These are phyloP conservation scores for Notocelia uddmanniana DNA, from an alignment of 2,888 invertebrate species.

Conservation along the genomic window DNA sequence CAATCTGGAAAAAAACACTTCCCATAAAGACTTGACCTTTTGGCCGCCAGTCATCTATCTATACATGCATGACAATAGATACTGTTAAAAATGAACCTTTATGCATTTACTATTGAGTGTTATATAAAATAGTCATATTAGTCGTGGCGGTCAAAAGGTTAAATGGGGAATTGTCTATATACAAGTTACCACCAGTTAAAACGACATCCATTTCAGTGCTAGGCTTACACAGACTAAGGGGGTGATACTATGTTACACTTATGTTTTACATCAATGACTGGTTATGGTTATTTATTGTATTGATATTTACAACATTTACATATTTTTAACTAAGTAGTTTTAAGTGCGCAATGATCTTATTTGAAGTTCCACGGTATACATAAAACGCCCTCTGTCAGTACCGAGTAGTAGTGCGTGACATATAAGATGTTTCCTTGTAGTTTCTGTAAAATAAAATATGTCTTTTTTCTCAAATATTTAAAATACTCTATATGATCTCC, in stretches of 20 bases:
- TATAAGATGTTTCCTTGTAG: slow-evolving; percentile 90
- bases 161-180: no score
- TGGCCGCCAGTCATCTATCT: no score
- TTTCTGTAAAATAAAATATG: slow-evolving; percentile 69
- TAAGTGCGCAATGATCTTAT: slow-evolving; percentile 56
- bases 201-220: not conserved
- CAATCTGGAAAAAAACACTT: no score
- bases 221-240: no score
- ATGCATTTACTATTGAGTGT: no score
- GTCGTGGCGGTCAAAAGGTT: no score
- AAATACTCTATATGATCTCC: slow-evolving; percentile 26
- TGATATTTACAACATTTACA: slow-evolving; percentile 26
- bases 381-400: slow-evolving; percentile 95
- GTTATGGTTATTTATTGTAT: not conserved
- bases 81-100: no score
- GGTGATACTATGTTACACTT: not conserved
- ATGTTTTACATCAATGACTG: slow-evolving; percentile 26
- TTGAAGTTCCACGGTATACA: slow-evolving; percentile 98
- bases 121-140: no score
- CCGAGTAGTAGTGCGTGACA: slow-evolving; percentile 96
- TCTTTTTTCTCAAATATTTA: not conserved
- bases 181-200: no score
- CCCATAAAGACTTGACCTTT: no score
- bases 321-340: slow-evolving; percentile 29
- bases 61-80: no score